Evolutionary conservation across 1,140 invertebrate genomes (phyloP).

Genomic region (Belonocnema kinseyi): DNA sequence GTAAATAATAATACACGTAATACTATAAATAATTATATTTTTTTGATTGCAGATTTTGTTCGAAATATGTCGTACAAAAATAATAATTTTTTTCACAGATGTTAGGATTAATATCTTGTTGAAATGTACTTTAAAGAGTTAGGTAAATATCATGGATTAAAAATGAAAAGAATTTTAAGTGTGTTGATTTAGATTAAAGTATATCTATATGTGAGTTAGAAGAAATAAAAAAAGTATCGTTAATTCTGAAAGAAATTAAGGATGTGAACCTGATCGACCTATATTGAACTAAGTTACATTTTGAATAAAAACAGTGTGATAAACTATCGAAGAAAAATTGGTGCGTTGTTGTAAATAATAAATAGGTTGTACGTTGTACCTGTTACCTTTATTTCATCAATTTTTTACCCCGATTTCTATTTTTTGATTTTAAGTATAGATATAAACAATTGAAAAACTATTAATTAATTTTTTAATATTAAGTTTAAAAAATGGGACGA

Average conservation of each 20-base stretch:
- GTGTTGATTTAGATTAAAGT: neutral
- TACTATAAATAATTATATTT: neutral
- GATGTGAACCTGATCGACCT: neutral
- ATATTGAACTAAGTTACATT: constrained; percentile 1
- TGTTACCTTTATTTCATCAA: neutral
- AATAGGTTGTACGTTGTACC: constrained; percentile 27
- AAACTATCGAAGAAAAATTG: constrained; percentile 6
- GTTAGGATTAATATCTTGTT: neutral
- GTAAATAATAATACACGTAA: neutral
- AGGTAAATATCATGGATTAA: neutral
- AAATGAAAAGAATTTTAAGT: neutral
- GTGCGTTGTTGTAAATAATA: constrained; percentile 28
- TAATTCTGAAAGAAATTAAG: neutral
- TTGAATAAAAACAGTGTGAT: constrained; percentile 27
- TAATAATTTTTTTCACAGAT: neutral
- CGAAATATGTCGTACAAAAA: neutral
- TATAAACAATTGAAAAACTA: neutral
- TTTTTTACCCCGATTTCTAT: neutral
- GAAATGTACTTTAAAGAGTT: neutral
- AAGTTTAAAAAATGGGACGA: too few relatives aligned
- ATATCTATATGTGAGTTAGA: neutral
- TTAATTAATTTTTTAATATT: too few relatives aligned
- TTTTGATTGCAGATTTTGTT: neutral
- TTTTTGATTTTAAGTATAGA: neutral
- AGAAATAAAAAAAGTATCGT: neutral